phyloP scores from a whole-genome alignment of 2,888 invertebrate species.

The Brachynemurus nebulosus region DNA sequence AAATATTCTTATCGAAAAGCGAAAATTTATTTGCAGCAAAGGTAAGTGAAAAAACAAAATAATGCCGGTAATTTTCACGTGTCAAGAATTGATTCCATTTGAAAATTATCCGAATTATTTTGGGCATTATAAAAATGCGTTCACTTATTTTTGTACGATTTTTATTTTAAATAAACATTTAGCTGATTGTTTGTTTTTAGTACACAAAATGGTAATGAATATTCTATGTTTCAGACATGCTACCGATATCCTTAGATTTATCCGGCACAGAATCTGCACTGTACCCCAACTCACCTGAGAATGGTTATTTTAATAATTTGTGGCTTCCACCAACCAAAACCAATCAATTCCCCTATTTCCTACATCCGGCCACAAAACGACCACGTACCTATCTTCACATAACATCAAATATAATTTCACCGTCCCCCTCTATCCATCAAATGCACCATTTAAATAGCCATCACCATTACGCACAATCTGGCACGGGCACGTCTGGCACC shows the following conservation, averaged over 20 bases:
- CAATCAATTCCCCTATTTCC: conserved; percentile 43
- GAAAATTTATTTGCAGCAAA: no score
- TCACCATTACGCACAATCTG: conserved; percentile 18
- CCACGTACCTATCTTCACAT: conserved; percentile 26
- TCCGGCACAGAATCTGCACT: conserved; percentile 44
- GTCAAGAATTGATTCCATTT: no score
- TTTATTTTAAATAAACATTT: no score
- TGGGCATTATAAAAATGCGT: no score
- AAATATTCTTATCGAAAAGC: no score
- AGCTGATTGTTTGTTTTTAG: no score
- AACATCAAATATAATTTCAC: conserved; percentile 20
- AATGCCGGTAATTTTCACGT: no score
- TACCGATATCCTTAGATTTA: conserved; percentile 37
- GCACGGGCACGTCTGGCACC: conserved; percentile 22
- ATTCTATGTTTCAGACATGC: conserved; percentile 42
- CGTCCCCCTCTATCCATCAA: conserved; percentile 33
- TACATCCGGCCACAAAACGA: conserved; percentile 36
- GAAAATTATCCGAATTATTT: no score
- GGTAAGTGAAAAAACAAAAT: no score
- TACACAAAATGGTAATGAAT: no score
- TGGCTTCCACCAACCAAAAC: conserved; percentile 34
- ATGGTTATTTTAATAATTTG: conserved; percentile 39
- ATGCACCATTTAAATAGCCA: conserved; percentile 26
- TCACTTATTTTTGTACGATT: no score
- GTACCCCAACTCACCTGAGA: conserved; percentile 38